Percentiles rank a stretch among this genome's conserved stretches.
Conservation (phyloP, 2,113 vertebrate species). For the Centropristis striata region DNA sequence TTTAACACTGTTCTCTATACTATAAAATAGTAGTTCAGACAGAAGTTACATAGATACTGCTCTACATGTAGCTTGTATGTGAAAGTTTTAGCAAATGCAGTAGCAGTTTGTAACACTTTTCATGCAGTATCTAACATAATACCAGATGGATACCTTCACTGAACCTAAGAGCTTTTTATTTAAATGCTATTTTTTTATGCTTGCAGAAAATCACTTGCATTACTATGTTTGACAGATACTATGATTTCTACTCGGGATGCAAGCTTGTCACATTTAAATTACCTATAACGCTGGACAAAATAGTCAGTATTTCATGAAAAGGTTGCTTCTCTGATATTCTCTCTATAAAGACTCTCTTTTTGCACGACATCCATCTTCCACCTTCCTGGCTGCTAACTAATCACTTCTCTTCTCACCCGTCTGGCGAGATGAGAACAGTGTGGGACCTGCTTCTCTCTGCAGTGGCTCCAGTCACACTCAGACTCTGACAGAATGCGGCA, state of each 20-base stretch:
- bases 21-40: neutral
- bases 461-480: conserved; percentile 66
- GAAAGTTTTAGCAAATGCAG: neutral
- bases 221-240: too few species aligned
- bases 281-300: neutral
- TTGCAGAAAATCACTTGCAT: conserved; percentile 10
- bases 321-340: conserved; percentile 4
- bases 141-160: neutral
- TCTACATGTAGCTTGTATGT: neutral
- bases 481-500: conserved; percentile 80
- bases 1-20: neutral
- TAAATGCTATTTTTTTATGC: conserved; percentile 13
- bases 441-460: conserved; percentile 69
- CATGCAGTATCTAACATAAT: neutral
- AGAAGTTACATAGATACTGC: neutral
- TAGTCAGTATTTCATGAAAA: neutral
- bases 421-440: conserved; percentile 55
- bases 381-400: conserved; percentile 56
- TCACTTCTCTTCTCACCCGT: conserved; percentile 41
- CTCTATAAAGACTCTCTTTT: conserved; percentile 26
- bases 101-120: neutral
- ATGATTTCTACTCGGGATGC: neutral
- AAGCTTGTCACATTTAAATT: neutral
- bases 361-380: conserved; percentile 44
- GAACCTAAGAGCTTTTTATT: neutral